Evolutionary conservation across 2,888 invertebrate genomes (phyloP), one percentile per base, ranked within the genome.

Genomic region (Drosophila buzzatii): DNA sequence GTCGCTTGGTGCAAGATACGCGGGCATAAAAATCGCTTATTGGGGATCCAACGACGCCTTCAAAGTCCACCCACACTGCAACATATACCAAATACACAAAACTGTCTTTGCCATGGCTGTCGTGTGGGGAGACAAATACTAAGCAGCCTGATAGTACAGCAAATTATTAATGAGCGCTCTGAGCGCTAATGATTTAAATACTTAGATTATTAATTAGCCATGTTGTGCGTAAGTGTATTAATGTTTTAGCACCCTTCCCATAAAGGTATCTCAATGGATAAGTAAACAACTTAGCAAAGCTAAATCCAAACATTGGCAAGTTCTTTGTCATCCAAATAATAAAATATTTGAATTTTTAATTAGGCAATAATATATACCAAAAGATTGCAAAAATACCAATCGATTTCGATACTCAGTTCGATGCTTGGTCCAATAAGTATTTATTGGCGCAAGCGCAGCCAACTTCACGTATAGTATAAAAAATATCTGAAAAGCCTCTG

Each of bases 61-160:
- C 77, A 76, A n/a, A 65, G 62, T 68, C 68, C 77, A 2, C 33
- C 45, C 5, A 62, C 67, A 12, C 10, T 72, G n/a, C 65, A 55
- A 20, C 89, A 85, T 58, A 20, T 70, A 12, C 72, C 79, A 23
- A 73, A 84, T 58, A 18, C 45, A 10, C 41, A 51, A 3, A 69
- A 84, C 16, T 89, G 84, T 35, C 70, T 63, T 8, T 85, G 84
- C 51, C 63, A 70, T 31, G 72, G 73, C 7, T 84, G 89, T 23
- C 57, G 55, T 4, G 57, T 74, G 41, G 70, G 82, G 39, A 67
- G 89, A 18, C 76, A 84, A 60, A 86, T 79, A 23, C 35, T 81
- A n/a, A 79, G 68, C 18, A 61, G 81, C 1, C 35, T 84, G 31
- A 67, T 83, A 27, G 47, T 68, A 37, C 81, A 78, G 33, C 73